Base-by-base conservation (phyloP, 2,888 invertebrate species). In the Drosophila subquinaria region DNA sequence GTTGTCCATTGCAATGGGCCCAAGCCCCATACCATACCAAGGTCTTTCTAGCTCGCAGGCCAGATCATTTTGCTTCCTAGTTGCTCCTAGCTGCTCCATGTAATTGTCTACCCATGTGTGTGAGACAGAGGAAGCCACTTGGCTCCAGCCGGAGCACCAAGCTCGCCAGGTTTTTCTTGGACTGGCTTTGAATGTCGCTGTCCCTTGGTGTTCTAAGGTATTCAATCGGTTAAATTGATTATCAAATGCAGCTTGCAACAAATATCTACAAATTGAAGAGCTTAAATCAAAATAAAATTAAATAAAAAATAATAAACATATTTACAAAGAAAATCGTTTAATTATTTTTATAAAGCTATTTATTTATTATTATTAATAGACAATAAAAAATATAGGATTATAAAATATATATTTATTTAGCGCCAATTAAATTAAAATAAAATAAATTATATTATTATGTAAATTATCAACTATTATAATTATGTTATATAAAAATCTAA, bases 61-160 rank as follows among this genome's bases (percentile, higher is more conserved):
- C 80, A 88, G 87, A 90, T 90, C 87, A 86, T 73, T 90, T 90
- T 81, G 86, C 89, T 90, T 90, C 91, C 90, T 90, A 90, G 81
- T 89, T 83, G 81, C 83, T 56, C 57, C 73, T 64, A 77, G 75
- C 72, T 78, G 76, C 73, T 56, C 63, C 73, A 74, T 80, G 85
- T 90, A 90, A 90, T 87, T 86, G 83, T 90, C 72, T 76, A 61
- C 67, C 51, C 59, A 53, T 69, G 62, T 63, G 59, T 69, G 64
- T 62, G 64, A 42, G 45, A 52, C 55, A 50, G 64, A 45, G 53
- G 69, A 73, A 48, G 62, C 50, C 51, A 47, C 8, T 38, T 20
- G 27, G 57, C 23, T 20, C 1, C 52, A 20, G 20, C 20, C 23
- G 23, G 23, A 35, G 27, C 51, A 65, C 55, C 45, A 79, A 69